Conservation (phyloP, 1,140 invertebrate species). For the Polyergus mexicanus region DNA sequence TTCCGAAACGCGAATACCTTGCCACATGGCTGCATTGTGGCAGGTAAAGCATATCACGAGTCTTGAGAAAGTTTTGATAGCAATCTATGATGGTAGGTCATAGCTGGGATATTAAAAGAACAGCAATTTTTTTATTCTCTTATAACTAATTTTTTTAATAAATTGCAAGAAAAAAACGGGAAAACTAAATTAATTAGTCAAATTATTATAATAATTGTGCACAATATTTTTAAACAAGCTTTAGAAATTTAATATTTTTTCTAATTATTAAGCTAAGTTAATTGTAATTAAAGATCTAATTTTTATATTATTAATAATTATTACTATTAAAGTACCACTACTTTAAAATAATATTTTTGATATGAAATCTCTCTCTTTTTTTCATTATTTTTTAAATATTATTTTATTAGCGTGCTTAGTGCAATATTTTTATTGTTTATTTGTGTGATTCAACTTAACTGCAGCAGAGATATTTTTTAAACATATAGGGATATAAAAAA, state of each 20-base stretch:
- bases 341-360: neutral
- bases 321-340: neutral
- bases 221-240: neutral
- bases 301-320: slow-evolving; percentile 61
- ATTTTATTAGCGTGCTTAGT: slow-evolving; percentile 78
- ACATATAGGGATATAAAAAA: slow-evolving; percentile 64
- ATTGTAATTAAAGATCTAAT: neutral
- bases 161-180: neutral
- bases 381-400: slow-evolving; percentile 7
- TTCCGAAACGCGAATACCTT: slow-evolving; percentile 48
- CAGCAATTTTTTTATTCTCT: neutral
- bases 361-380: neutral
- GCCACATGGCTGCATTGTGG: neutral
- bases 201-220: neutral
- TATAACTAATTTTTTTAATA: neutral
- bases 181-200: neutral
- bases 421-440: slow-evolving; percentile 75
- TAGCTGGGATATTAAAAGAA: slow-evolving; percentile 10
- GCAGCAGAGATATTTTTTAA: slow-evolving; percentile 74
- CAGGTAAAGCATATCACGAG: neutral
- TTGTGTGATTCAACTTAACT: slow-evolving; percentile 78
- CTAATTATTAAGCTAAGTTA: neutral
- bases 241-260: neutral
- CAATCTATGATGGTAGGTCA: neutral
- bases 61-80: slow-evolving; percentile 30